A percentile compares a stretch with the other conserved stretches of the same genome.
Conservation (phyloP, 2,113 vertebrate species). For the Myotis brandtii region DNA sequence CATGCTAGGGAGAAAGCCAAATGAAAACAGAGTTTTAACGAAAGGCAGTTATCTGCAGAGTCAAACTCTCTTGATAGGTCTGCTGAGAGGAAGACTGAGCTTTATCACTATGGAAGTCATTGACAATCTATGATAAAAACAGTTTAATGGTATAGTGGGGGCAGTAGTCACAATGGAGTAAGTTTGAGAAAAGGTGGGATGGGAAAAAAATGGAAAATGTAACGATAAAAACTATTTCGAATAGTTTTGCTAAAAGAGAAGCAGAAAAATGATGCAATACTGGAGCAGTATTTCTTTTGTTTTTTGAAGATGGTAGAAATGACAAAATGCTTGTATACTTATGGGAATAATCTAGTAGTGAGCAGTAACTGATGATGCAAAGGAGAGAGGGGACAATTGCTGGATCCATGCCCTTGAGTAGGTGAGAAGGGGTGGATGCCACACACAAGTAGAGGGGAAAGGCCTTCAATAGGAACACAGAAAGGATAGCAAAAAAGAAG, state of each 20-base stretch:
- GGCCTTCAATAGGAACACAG: background rate
- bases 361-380: background rate
- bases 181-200: background rate
- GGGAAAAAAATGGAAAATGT: background rate
- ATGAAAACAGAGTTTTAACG: background rate
- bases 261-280: background rate
- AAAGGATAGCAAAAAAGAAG: background rate
- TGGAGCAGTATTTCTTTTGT: background rate
- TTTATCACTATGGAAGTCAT: background rate
- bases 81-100: background rate
- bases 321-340: background rate
- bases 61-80: background rate
- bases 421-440: background rate
- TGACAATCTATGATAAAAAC: background rate
- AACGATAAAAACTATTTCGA: background rate
- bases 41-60: background rate
- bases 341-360: background rate
- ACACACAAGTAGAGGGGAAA: background rate
- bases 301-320: constrained; percentile 1
- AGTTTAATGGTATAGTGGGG: background rate
- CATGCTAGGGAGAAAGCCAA: background rate
- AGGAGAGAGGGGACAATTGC: background rate
- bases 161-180: background rate
- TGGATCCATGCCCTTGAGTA: background rate
- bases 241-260: constrained; percentile 11